A percentile compares a stretch with the other conserved stretches of the same genome.
Conservation (phyloP, 2,113 vertebrate species). For the Shinisaurus crocodilurus region DNA sequence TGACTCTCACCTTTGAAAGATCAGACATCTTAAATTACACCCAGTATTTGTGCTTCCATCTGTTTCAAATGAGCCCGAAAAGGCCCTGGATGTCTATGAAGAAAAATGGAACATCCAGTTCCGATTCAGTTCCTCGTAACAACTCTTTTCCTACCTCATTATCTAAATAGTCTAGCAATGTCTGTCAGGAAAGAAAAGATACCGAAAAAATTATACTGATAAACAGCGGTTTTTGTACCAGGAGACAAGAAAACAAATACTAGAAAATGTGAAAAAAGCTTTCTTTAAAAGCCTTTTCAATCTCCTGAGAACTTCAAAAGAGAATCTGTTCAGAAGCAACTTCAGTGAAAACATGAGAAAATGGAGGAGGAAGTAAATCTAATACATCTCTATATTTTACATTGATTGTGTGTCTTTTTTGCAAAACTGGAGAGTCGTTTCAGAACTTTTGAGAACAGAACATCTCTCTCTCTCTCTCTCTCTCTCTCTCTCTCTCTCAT, state of each 20-base stretch:
- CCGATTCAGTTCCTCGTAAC: conserved; percentile 26
- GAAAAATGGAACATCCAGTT: conserved; percentile 31
- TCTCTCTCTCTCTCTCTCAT: not conserved
- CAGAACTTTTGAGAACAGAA: conserved; percentile 13
- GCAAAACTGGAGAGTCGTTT: conserved; percentile 24
- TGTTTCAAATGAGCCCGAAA: conserved; percentile 31
- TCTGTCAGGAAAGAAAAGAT: conserved; percentile 42
- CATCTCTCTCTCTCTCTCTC: too few species aligned
- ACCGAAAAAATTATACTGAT: conserved; percentile 51
- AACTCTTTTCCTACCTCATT: conserved; percentile 46
- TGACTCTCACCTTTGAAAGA: conserved; percentile 1
- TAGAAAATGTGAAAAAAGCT: conserved; percentile 53
- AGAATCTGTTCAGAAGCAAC: conserved; percentile 46
- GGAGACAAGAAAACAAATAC: conserved; percentile 60
- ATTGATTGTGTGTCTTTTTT: conserved; percentile 30
- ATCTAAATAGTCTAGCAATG: conserved; percentile 30
- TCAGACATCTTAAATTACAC: conserved; percentile 8
- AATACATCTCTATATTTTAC: conserved; percentile 40
- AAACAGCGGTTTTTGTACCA: conserved; percentile 23
- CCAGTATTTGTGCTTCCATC: conserved; percentile 32
- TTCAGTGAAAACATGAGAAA: conserved; percentile 37
- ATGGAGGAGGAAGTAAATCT: conserved; percentile 33
- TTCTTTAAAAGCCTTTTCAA: conserved; percentile 65
- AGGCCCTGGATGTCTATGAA: conserved; percentile 20
- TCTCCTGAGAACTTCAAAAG: conserved; percentile 60